phyloP scores from a whole-genome alignment of 1,140 invertebrate genomes.

The Heliconius congener region DNA sequence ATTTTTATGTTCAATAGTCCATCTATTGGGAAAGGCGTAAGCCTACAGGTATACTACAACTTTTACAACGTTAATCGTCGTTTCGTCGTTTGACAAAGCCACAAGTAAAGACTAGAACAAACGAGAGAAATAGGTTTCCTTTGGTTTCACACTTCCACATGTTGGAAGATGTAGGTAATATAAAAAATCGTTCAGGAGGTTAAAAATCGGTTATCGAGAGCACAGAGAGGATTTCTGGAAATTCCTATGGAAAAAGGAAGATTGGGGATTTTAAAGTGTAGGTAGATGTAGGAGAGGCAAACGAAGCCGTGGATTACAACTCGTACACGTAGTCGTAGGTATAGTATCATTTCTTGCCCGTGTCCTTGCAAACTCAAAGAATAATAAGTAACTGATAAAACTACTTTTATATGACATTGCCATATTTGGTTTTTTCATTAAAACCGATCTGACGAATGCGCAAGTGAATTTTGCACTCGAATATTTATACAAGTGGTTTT shows the following conservation, averaged over 20 bases:
- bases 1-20: no score
- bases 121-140: no score
- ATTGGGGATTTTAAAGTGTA: not conserved
- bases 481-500: not conserved
- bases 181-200: no score
- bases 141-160: no score
- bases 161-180: no score
- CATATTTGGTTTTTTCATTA: not conserved
- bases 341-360: not conserved
- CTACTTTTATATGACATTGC: slow-evolving; percentile 9
- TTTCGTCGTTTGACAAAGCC: no score
- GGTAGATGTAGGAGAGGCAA: no score
- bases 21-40: no score
- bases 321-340: not conserved
- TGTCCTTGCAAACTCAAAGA: slow-evolving; percentile 5
- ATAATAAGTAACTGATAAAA: slow-evolving; percentile 5
- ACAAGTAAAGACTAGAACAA: no score
- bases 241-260: not conserved
- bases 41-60: no score
- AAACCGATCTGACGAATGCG: not conserved
- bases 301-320: no score
- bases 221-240: not conserved
- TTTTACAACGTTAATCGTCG: no score
- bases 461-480: not conserved
- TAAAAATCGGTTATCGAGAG: not conserved